Evolutionary conservation across 1,140 invertebrate genomes (phyloP).

Genomic region (Solenopsis invicta): DNA sequence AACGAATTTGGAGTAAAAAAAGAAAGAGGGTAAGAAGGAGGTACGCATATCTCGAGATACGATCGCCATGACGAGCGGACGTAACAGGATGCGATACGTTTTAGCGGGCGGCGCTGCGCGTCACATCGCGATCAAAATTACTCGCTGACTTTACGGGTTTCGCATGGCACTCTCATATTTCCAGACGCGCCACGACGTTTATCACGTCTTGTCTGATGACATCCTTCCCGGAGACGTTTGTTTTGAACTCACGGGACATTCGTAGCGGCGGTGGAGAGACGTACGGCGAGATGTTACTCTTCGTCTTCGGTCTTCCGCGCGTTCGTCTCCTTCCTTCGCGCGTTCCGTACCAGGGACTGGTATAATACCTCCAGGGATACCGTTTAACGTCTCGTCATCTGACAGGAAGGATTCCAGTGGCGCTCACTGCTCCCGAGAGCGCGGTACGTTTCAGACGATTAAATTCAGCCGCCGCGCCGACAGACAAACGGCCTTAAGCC

Average conservation of each 20-base stretch:
- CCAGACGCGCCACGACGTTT: conserved; percentile 61
- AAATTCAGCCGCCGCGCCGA: conserved; percentile 74
- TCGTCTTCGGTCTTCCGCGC: conserved; percentile 8
- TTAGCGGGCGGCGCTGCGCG: not conserved
- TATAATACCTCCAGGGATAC: conserved; percentile 76
- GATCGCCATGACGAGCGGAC: conserved; percentile 14
- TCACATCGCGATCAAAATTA: conserved; percentile 59
- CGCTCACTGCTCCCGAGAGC: conserved; percentile 55
- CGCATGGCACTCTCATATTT: conserved; percentile 67
- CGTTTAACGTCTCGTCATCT: conserved; percentile 73
- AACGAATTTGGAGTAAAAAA: conserved; percentile 28
- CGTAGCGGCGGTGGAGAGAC: conserved; percentile 53
- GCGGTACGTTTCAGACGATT: conserved; percentile 73
- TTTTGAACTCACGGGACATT: conserved; percentile 69
- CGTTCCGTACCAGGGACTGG: conserved; percentile 70
- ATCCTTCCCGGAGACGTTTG: conserved; percentile 71
- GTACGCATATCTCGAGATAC: not conserved
- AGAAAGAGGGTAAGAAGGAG: too few relatives aligned
- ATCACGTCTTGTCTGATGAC: conserved; percentile 72
- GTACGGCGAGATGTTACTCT: conserved; percentile 60
- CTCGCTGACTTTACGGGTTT: conserved; percentile 59
- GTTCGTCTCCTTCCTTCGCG: conserved; percentile 58
- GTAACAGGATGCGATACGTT: conserved; percentile 47
- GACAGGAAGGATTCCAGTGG: conserved; percentile 72
- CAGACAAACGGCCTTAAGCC: conserved; percentile 74